phyloP scores from a whole-genome alignment of 30 jellyfish, hydroid and myxozoan genomes.

The Morbakka virulenta region DNA sequence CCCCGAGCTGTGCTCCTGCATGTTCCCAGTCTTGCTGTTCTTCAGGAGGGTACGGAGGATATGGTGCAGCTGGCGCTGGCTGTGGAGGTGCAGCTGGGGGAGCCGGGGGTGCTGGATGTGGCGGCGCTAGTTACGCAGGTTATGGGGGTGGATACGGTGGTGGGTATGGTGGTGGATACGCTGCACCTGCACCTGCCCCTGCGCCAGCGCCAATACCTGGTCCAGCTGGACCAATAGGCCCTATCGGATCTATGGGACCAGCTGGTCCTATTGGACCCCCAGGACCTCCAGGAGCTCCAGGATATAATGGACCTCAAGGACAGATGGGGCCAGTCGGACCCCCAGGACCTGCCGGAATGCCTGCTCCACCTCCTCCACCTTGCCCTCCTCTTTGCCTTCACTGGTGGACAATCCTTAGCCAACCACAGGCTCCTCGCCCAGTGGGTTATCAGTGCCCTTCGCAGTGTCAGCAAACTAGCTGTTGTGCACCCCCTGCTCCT shows the following conservation, averaged over 20 bases:
- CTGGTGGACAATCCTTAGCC: conserved; percentile 79
- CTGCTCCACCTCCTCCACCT: conserved; percentile 69
- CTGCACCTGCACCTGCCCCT: not conserved
- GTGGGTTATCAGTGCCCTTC: conserved; percentile 63
- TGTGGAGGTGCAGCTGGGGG: not conserved
- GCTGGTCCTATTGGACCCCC: conserved; percentile 60
- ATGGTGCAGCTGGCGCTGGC: conserved; percentile 23
- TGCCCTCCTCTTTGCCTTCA: conserved; percentile 95
- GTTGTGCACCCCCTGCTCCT: conserved; percentile 42
- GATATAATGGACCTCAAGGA: conserved; percentile 83
- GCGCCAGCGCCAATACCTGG: conserved; percentile 25
- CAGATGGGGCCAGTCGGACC: conserved; percentile 90
- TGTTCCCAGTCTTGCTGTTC: conserved; percentile 70
- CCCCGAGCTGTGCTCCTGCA: conserved; percentile 76
- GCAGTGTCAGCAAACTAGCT: conserved; percentile 42
- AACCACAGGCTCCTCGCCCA: conserved; percentile 65
- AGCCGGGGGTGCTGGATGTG: not conserved
- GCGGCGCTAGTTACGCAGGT: not conserved
- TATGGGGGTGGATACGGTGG: too few relatives aligned
- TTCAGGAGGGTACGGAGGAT: conserved; percentile 54
- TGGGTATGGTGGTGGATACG: not conserved
- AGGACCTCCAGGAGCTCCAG: conserved; percentile 75
- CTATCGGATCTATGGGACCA: conserved; percentile 41
- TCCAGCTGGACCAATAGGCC: conserved; percentile 61
- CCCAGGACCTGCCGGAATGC: conserved; percentile 55